These are phyloP conservation scores for Bicyclus anynana DNA, from an alignment of 1,140 invertebrate genomes.

Conservation along the genomic window DNA sequence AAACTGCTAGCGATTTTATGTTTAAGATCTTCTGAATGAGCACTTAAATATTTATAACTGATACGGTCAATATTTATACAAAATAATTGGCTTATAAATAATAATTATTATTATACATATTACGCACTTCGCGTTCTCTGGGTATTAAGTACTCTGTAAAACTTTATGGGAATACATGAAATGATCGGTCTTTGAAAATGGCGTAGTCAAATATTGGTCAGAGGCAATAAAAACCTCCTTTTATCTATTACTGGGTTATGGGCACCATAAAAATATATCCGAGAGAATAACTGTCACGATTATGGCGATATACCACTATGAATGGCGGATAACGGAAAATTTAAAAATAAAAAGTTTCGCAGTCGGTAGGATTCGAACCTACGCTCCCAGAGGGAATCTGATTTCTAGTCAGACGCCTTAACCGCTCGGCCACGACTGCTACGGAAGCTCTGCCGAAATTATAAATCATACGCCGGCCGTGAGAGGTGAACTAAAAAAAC, in stretches of 20 bases:
- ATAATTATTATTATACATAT: neutral
- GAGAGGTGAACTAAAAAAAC: too few relatives aligned
- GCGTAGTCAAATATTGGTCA: constrained; percentile 21
- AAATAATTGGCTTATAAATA: neutral
- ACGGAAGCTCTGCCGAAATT: too few relatives aligned
- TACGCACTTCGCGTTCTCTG: neutral
- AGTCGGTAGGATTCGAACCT: constrained; percentile 91
- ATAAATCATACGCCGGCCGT: too few relatives aligned
- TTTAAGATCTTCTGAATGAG: neutral
- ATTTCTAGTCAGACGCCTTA: constrained; percentile 92
- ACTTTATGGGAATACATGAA: constrained; percentile 24
- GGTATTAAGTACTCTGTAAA: constrained; percentile 13
- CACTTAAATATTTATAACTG: neutral
- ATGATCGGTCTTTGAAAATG: constrained; percentile 19
- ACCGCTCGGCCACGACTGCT: constrained; percentile 90
- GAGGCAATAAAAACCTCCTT: constrained; percentile 20
- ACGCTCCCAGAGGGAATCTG: constrained; percentile 91
- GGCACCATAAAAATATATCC: constrained; percentile 21
- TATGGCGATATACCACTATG: constrained; percentile 1
- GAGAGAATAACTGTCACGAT: constrained; percentile 16
- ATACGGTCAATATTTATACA: neutral
- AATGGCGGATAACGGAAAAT: neutral
- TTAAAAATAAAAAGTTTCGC: constrained; percentile 67
- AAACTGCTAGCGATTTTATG: too few relatives aligned
- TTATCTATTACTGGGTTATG: constrained; percentile 17